Evolutionary conservation across 2,888 invertebrate species (phyloP).

Genomic region (Bedellia somnulentella): DNA sequence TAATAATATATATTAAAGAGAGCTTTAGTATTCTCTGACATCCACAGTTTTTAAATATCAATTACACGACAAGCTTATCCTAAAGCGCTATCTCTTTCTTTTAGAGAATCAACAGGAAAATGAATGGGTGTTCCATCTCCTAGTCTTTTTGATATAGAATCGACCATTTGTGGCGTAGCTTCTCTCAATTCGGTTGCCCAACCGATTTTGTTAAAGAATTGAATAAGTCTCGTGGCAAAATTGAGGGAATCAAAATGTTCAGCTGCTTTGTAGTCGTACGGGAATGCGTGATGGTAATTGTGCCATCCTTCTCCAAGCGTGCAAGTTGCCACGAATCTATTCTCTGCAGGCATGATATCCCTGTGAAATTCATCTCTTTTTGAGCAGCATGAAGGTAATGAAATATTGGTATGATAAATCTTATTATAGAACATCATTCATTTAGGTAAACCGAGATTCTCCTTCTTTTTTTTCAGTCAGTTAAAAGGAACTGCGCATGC

Average conservation of each 20-base stretch:
- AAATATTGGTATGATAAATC: too few species aligned
- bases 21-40: too few species aligned
- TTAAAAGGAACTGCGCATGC: too few species aligned
- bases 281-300: constrained; percentile 78
- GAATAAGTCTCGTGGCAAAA: constrained; percentile 33
- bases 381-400: too few species aligned
- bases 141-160: constrained; percentile 35
- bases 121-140: constrained; percentile 39
- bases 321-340: constrained; percentile 61
- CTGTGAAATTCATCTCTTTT: too few species aligned
- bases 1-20: too few species aligned
- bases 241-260: constrained; percentile 55
- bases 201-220: constrained; percentile 35
- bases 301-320: constrained; percentile 73
- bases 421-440: too few species aligned
- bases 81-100: neutral
- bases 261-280: constrained; percentile 65
- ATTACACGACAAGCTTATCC: too few species aligned
- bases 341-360: constrained; percentile 65
- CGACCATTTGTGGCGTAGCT: constrained; percentile 44
- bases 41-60: too few species aligned
- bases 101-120: neutral
- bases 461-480: too few species aligned
- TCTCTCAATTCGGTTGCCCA: constrained; percentile 44
- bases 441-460: too few species aligned